Evolutionary conservation across 1,140 invertebrate genomes (phyloP).

Genomic region (Brachionus rubens): DNA sequence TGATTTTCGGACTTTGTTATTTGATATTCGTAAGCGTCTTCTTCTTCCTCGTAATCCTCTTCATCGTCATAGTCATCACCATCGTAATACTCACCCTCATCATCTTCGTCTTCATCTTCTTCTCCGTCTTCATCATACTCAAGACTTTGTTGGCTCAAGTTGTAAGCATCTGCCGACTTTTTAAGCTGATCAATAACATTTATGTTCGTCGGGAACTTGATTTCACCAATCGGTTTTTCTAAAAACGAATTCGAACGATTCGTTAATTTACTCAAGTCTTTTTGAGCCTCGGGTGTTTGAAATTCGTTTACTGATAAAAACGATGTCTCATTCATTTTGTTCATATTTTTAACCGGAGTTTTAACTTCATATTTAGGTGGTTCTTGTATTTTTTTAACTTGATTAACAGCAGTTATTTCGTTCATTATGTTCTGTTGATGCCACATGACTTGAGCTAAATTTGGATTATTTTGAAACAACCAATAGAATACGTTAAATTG

Average conservation of each 20-base stretch:
- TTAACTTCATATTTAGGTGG: neutral
- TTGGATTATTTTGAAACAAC: constrained; percentile 25
- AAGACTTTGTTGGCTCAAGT: constrained; percentile 12
- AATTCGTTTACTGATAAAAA: constrained; percentile 43
- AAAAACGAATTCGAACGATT: neutral
- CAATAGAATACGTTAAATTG: constrained; percentile 27
- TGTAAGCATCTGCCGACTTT: constrained; percentile 19
- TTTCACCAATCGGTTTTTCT: constrained; percentile 22
- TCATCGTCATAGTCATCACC: constrained; percentile 4
- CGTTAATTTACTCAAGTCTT: neutral
- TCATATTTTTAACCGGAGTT: neutral
- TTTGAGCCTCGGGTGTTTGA: constrained; percentile 8
- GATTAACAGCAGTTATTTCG: neutral
- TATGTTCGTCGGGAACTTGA: constrained; percentile 5
- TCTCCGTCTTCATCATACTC: neutral
- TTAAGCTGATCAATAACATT: constrained; percentile 3
- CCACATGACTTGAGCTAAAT: constrained; percentile 1
- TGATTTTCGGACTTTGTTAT: neutral
- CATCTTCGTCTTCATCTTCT: neutral
- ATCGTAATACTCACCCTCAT: constrained; percentile 10
- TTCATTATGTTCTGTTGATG: constrained; percentile 37
- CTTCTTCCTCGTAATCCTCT: neutral
- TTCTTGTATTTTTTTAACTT: neutral
- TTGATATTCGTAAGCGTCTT: neutral
- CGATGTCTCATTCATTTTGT: constrained; percentile 27